phyloP scores from a whole-genome alignment of 2,888 invertebrate genomes.

The Tinea pellionella region DNA sequence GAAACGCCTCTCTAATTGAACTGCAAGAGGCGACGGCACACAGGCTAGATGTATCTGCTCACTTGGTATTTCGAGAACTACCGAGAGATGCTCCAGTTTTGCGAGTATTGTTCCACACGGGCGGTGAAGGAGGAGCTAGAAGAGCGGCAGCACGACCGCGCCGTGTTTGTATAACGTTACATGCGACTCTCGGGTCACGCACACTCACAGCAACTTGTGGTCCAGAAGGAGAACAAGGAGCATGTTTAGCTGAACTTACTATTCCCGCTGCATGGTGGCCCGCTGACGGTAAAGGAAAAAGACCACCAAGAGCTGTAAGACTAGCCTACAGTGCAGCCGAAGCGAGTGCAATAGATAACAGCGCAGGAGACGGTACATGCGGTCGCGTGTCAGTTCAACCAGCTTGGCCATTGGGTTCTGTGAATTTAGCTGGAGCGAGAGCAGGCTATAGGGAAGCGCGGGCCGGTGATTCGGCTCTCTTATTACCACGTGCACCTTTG shows the following conservation, averaged over 20 bases:
- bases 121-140: constrained; percentile 84
- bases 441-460: constrained; percentile 87
- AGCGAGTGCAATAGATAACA: constrained; percentile 74
- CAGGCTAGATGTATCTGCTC: constrained; percentile 91
- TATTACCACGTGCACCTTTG: constrained; percentile 88
- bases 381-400: constrained; percentile 77
- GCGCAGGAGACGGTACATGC: constrained; percentile 76
- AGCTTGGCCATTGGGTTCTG: constrained; percentile 72
- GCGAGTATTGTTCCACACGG: constrained; percentile 92
- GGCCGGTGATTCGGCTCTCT: constrained; percentile 84
- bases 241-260: constrained; percentile 89
- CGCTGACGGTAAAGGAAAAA: constrained; percentile 69
- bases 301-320: constrained; percentile 80
- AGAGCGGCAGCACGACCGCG: constrained; percentile 77
- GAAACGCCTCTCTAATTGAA: constrained; percentile 69
- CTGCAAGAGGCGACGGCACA: constrained; percentile 76
- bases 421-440: constrained; percentile 81
- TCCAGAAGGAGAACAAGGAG: constrained; percentile 92
- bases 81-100: constrained; percentile 92
- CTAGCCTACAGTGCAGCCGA: constrained; percentile 91
- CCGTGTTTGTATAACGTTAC: constrained; percentile 83
- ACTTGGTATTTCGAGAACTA: constrained; percentile 88
- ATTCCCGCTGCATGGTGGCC: constrained; percentile 95
- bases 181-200: constrained; percentile 73
- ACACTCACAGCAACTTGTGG: constrained; percentile 90